These are phyloP conservation scores for Epinephelus cyanopodus DNA, from an alignment of 2,113 vertebrate genomes.

Conservation along the genomic window DNA sequence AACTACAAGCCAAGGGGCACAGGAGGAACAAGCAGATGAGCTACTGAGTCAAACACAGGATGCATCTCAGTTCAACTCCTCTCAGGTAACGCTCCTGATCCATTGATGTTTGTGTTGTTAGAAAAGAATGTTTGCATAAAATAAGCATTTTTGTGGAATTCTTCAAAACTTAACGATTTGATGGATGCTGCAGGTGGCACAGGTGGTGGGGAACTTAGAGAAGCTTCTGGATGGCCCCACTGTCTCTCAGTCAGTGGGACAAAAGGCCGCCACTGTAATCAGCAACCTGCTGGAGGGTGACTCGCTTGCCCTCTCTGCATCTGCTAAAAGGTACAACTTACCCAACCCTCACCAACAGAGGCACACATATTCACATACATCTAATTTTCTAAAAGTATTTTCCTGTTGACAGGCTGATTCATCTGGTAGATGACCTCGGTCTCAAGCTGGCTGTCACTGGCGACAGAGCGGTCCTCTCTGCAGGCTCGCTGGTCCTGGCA, in stretches of 20 bases:
- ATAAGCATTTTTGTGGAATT: neutral
- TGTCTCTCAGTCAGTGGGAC: slow-evolving; percentile 70
- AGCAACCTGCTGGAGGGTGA: slow-evolving; percentile 86
- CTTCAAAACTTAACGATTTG: neutral
- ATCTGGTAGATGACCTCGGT: slow-evolving; percentile 88
- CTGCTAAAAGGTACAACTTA: slow-evolving; percentile 87
- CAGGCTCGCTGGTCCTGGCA: slow-evolving; percentile 88
- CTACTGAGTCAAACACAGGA: slow-evolving; percentile 70
- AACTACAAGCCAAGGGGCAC: neutral
- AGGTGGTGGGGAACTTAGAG: slow-evolving; percentile 85
- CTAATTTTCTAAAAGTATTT: neutral
- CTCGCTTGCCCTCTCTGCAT: slow-evolving; percentile 73
- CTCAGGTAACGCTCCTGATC: slow-evolving; percentile 70
- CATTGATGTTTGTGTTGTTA: neutral
- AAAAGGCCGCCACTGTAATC: slow-evolving; percentile 81
- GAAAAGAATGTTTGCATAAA: neutral
- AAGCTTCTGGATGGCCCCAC: slow-evolving; percentile 78
- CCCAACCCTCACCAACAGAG: neutral
- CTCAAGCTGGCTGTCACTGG: slow-evolving; percentile 86
- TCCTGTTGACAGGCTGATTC: slow-evolving; percentile 86
- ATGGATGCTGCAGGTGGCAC: slow-evolving; percentile 73
- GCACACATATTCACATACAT: neutral
- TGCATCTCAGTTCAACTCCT: slow-evolving; percentile 60
- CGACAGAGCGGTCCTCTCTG: slow-evolving; percentile 75
- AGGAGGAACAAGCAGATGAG: slow-evolving; percentile 34